phyloP scores from a whole-genome alignment of 2,888 invertebrate species.

The Ochropacha duplaris region DNA sequence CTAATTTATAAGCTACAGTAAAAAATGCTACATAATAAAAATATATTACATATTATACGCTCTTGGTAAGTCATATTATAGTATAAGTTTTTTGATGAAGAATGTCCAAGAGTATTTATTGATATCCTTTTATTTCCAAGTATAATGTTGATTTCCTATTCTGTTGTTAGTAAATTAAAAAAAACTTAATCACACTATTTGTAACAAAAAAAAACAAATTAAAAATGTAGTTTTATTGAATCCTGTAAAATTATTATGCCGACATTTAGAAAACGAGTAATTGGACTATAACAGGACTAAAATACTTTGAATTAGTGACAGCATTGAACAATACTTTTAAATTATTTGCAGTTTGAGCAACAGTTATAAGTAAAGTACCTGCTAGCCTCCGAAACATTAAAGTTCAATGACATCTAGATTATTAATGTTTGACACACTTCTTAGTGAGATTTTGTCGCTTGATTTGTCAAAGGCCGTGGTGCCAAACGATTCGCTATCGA shows the following conservation, averaged over 20 bases:
- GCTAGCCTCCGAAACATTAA: background rate
- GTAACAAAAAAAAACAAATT: too few relatives aligned
- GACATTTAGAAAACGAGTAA: background rate
- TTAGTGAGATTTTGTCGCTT: slow-evolving; percentile 24
- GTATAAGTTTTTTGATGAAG: too few relatives aligned
- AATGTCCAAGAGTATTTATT: too few relatives aligned
- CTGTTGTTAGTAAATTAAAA: too few relatives aligned
- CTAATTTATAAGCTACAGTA: background rate
- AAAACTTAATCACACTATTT: too few relatives aligned
- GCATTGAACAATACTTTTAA: too few relatives aligned
- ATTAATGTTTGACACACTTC: slow-evolving; percentile 8
- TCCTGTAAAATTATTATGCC: too few relatives aligned
- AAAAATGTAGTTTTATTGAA: background rate
- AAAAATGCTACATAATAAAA: background rate
- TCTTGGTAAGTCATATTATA: background rate
- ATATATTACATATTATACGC: background rate
- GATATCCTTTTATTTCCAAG: too few relatives aligned
- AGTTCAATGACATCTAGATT: background rate
- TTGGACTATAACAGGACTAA: too few relatives aligned
- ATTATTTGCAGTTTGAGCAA: too few relatives aligned
- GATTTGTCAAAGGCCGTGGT: slow-evolving; percentile 37
- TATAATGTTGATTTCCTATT: too few relatives aligned
- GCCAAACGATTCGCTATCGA: slow-evolving; percentile 24
- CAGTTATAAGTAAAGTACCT: background rate
- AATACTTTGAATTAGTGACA: background rate